A percentile compares a stretch with the other conserved stretches of the same genome.
phyloP scores from a whole-genome alignment of 2,888 invertebrate species.

The Spodoptera exigua region DNA sequence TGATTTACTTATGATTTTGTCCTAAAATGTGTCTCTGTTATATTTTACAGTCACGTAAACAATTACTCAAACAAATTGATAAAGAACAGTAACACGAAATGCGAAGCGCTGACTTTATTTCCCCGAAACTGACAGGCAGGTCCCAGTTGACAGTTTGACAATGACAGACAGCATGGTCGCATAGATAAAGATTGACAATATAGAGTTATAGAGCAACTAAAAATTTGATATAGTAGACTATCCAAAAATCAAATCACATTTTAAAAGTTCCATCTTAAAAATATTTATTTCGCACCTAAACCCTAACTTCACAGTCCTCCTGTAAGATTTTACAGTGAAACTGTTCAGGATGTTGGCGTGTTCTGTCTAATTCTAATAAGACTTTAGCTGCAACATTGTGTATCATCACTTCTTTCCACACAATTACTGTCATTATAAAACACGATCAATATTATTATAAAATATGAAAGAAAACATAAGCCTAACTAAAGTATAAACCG shows the following conservation, averaged over 20 bases:
- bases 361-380: too few relatives aligned
- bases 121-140: conserved; percentile 42
- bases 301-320: too few relatives aligned
- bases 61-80: conserved; percentile 51
- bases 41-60: conserved; percentile 45
- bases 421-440: too few relatives aligned
- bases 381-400: too few relatives aligned
- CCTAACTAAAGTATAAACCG: too few relatives aligned
- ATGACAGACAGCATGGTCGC: conserved; percentile 12
- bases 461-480: too few relatives aligned
- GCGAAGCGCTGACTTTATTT: conserved; percentile 42
- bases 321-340: too few relatives aligned
- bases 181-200: conserved; percentile 9
- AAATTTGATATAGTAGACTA: too few relatives aligned
- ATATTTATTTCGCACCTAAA: too few relatives aligned
- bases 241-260: background rate
- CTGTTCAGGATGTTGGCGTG: too few relatives aligned
- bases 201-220: background rate
- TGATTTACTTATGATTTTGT: conserved; percentile 24
- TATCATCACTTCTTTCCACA: too few relatives aligned
- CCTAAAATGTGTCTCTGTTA: conserved; percentile 22
- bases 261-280: background rate
- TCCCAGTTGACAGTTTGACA: conserved; percentile 13
- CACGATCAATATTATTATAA: too few relatives aligned
- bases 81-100: conserved; percentile 43